Evolutionary conservation across 2,797 vertebrate species (phyloP), one percentile per base, ranked within the genome.

Genomic region (Gobio occitaniae): DNA sequence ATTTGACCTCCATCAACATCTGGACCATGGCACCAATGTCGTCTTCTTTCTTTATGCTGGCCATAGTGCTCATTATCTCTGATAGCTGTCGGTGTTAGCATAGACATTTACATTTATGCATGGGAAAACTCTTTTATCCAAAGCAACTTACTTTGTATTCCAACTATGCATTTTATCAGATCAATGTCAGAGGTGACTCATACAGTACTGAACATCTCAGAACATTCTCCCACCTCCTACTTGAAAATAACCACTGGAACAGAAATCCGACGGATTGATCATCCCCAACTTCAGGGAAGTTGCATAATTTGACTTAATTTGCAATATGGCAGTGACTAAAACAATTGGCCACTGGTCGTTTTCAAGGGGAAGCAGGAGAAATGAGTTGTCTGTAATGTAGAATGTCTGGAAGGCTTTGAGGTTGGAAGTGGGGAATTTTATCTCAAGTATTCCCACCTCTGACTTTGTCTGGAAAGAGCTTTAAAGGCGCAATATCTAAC

Each of bases 1-100:
- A 61, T 86, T 86, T 86, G 15, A 77, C 17, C 44, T 78, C 41
- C 63, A 70, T 86, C 65, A 80, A 32, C 48, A 74, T 68, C 78
- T 81, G 69, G 17, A 54, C 63, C 15, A 70, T 61, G 32, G 66
- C 17, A 52, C 44, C 25, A 36, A 32, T 48, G 50, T 78, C 32
- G 7, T 65, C 75, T 63, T 56, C 74, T 41, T 16, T 48, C 32
- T 75, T 80, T n/a, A 70, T 80, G 63, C 65, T 80, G 65, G 13
- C 17, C 50, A 70, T 41, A 41, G 65, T 68, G 48, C 21, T 36
- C 78, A 80, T 36, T 21, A 10, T 63, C 10, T 10, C 61, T 9
- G 78, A 79, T 1, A 79, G 47, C 61, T 52, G 63, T 79, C 4
- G 11, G 38, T 66, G 29, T 50, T 21, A 50, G 9, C 38, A 63